Base-by-base conservation (phyloP, 1,140 invertebrate genomes). In the Doryteuthis pealeii region DNA sequence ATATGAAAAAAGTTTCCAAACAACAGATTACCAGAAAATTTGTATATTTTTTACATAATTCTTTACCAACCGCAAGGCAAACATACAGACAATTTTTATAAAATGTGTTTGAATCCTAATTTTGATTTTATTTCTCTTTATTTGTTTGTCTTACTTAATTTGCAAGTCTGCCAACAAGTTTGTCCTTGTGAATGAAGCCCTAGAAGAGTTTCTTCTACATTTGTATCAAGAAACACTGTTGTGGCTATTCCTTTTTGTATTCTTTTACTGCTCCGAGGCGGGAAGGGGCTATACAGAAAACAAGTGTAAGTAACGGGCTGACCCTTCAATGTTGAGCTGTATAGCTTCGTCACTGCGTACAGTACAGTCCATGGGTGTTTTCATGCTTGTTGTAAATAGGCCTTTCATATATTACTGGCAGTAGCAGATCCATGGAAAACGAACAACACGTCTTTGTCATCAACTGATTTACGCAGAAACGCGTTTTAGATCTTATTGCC, bases 201-300 rank as follows among this genome's bases (percentile, higher is more conserved):
- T 8, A 69, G 30, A 26, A 69, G 30, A 35, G 67, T 35, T 32
- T 35, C 33, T 69, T 26, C 30, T 31, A 12, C 30, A 26, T 22
- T 69, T 26, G 30, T 22, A 32, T 43, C 40, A 40, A 45, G 15
- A 22, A 28, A 49, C 22, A 43, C 70, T 71, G 32, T 71, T 45
- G 70, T 45, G 70, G 43, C 70, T 45, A 40, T 49, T 40, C 43
- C 43, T 71, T 30, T 30, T 71, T 71, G 70, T 71, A 30, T 71
- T 71, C 70, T 71, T 71, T 71, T 40, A 45, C 43, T 71, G 33
- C 33, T 71, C 32, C 43, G 43, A 45, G 33, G 33, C 15, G 33
- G 43, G 70, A 71, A 40, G 43, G 35, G 70, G 70, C 35, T 22
- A 15, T 71, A 40, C 70, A 40, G 33, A 49, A 49, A 71, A 71